A percentile compares a stretch with the other conserved stretches of the same genome.
These are phyloP conservation scores for Microcebus murinus DNA, from an alignment of 2,113 vertebrate species.

Conservation along the genomic window DNA sequence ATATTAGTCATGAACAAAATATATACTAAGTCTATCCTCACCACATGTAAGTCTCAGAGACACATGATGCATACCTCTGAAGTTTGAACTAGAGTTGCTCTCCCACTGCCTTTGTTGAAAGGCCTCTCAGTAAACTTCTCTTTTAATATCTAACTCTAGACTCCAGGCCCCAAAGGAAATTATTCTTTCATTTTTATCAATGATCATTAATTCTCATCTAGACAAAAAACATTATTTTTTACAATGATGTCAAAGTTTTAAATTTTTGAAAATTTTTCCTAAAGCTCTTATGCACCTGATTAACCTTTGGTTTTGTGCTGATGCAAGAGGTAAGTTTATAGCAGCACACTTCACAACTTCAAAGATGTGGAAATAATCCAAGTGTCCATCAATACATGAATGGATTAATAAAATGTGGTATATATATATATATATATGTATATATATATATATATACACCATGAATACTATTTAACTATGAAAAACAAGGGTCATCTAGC, in stretches of 20 bases:
- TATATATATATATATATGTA: too few species aligned
- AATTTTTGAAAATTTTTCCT: neutral
- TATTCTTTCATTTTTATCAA: neutral
- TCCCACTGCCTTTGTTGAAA: neutral
- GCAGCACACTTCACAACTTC: too few species aligned
- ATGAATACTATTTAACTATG: too few species aligned
- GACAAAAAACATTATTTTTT: neutral
- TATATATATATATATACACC: too few species aligned
- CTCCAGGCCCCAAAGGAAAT: neutral
- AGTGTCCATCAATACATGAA: too few species aligned
- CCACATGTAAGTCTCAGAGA: neutral
- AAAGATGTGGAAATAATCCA: too few species aligned
- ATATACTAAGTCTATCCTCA: neutral
- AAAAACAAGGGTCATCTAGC: too few species aligned
- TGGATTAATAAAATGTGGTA: too few species aligned
- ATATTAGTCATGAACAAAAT: constrained; percentile 14
- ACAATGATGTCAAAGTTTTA: neutral
- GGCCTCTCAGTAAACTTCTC: neutral
- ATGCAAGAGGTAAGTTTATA: neutral
- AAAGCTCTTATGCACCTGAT: neutral
- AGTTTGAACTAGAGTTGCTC: neutral
- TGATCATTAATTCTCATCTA: neutral
- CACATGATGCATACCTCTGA: neutral
- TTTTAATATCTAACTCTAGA: neutral
- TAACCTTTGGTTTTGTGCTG: neutral